Base-by-base conservation (phyloP, 2,113 vertebrate species). In the Pantherophis guttatus region DNA sequence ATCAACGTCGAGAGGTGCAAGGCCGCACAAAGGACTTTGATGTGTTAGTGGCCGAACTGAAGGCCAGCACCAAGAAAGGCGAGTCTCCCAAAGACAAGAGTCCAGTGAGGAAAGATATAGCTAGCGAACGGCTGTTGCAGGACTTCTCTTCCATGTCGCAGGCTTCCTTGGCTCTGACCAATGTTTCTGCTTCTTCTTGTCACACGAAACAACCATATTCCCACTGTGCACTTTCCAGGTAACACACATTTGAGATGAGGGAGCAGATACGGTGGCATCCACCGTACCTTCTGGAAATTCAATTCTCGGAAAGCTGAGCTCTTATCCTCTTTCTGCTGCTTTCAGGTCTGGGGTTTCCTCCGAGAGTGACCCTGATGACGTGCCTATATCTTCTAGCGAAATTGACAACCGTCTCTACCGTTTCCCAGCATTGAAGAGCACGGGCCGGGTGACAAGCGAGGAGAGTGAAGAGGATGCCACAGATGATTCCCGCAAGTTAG, bases 11-110 rank as follows among this genome's bases (percentile, higher is more conserved):
- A 57, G 98, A 99, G 95, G 99, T 99, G 93, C 94, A 96, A 86
- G 99, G 99, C 26, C 98, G 99, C 17, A 98, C 98, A 95, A 99
- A 99, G 96, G 99, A 98, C 95, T 99, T 99, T n/a, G 98, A 99
- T 17, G 98, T 98, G 95, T 97, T 99, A 11, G 98, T 99, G 96
- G 98, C 98, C 0, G 98, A 99, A 95, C 97, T 99, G 48, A 99
- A 99, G 96, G 99, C 97, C 91, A 97, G 85, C 91, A 94, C 97
- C 59, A 97, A 97, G 39, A 97, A 96, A 90, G 97, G 97, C n/a
- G 98, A 98, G n/a, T 94, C 98, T 94, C 98, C 97, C 0, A 98
- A 98, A 10, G 99, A 99, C 90, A 98, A 98, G 94, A 97, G 95
- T 98, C 97, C 93, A 87, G 96, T 91, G 33, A 97, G 92, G 95